A percentile compares a stretch with the other conserved stretches of the same genome.
Evolutionary conservation across 2,113 vertebrate species (phyloP).

Genomic region (Microtus richardsoni): DNA sequence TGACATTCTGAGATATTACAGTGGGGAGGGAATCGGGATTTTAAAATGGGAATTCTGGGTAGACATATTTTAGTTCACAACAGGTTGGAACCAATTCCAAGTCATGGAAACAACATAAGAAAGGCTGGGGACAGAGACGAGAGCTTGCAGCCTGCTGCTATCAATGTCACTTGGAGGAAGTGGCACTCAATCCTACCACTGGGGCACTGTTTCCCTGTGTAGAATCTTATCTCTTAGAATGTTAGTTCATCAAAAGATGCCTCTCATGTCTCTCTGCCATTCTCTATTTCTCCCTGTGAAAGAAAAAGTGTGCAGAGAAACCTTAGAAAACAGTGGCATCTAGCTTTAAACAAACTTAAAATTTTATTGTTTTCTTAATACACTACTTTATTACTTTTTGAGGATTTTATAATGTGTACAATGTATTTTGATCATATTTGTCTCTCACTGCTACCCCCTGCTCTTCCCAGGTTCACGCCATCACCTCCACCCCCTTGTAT

Average conservation of each 20-base stretch:
- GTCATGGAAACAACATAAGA: neutral
- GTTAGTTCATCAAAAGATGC: neutral
- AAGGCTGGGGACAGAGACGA: neutral
- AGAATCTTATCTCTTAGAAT: neutral
- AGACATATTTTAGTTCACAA: neutral
- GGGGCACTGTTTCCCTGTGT: too few species aligned
- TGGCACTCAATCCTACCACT: too few species aligned
- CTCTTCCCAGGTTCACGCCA: too few species aligned
- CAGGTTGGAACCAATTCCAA: neutral
- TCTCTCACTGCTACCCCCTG: too few species aligned
- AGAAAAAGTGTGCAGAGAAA: neutral
- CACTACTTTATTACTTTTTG: neutral
- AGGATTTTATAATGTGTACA: neutral
- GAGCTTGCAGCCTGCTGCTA: accelerated
- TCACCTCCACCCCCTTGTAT: too few species aligned
- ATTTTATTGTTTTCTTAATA: neutral
- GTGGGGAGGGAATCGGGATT: too few species aligned
- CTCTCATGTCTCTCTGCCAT: neutral
- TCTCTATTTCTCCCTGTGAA: neutral
- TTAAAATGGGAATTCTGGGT: neutral
- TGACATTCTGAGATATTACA: neutral
- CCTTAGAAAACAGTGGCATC: neutral
- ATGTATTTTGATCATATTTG: neutral
- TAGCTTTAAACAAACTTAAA: neutral
- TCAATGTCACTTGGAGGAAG: neutral